Base-by-base conservation (phyloP, 2,113 vertebrate genomes). In the Atrichornis clamosus region DNA sequence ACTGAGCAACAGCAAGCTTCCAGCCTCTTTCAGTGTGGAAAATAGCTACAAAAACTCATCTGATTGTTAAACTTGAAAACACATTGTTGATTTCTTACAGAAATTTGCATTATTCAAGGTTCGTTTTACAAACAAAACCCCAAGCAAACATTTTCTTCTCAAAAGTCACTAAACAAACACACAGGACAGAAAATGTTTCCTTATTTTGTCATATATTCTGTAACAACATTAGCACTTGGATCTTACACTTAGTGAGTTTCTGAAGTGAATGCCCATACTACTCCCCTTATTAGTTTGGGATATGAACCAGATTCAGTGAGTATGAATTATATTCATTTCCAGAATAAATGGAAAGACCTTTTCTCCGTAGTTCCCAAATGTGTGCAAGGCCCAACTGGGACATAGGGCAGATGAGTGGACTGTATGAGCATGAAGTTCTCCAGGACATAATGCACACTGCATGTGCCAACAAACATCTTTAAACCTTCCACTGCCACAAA, bases 341-440 rank as follows among this genome's bases (percentile, higher is more conserved):
- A n/a, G n/a, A n/a, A n/a, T 37, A 39, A 42, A 69, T 21, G 4
- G 6, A 21, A 75, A 68, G 27, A 85, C 1, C 19, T 60, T 22
- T 68, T 67, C 9, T 35, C 23, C 13, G 16, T 24, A 24, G 10
- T 58, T 89, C 87, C 24, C 47, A 53, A 50, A 78, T n/a, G 15
- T 0, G 0, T 58, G 27, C 13, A 49, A 50, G 23, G 8, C 24
- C 6, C 6, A n/a, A 17, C 13, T 7, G 19, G 27, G 15, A 72
- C 21, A 22, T 16, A 49, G 8, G 14, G 11, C 39, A 44, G 10
- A 22, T 33, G 32, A 80, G 5, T 5, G 9, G 30, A 12, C 19
- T 77, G 10, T 42, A 55, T 3, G 21, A 46, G 9, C 6, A 10
- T 2, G 1, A 77, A 37, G n/a, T 41, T 42, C 32, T 74, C 35